A percentile compares a stretch with the other conserved stretches of the same genome.
These are phyloP conservation scores for Trochalopteron elliotii DNA, from an alignment of 2,113 vertebrate species.

Conservation along the genomic window DNA sequence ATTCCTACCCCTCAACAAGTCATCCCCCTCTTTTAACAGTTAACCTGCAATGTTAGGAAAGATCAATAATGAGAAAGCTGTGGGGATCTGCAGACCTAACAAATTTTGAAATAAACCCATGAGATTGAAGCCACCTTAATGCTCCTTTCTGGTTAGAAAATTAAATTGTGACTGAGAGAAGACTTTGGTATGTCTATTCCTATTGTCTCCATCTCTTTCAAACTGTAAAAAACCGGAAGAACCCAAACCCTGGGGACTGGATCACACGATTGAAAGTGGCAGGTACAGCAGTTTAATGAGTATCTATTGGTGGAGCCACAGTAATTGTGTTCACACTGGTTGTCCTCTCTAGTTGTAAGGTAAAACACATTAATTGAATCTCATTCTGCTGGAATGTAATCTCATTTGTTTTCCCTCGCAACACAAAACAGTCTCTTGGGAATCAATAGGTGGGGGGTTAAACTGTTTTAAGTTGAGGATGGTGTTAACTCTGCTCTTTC, in stretches of 20 bases:
- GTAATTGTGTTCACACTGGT: conserved; percentile 13
- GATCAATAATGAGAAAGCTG: neutral
- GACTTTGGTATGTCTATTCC: neutral
- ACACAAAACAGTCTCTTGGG: neutral
- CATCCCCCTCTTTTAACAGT: neutral
- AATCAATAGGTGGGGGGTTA: neutral
- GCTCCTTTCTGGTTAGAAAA: neutral
- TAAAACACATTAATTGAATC: neutral
- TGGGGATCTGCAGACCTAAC: neutral
- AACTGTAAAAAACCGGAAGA: neutral
- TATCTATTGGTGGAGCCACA: neutral
- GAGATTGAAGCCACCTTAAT: neutral
- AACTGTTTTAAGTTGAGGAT: neutral
- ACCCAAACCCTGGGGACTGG: neutral
- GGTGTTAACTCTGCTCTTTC: neutral
- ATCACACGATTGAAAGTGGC: conserved; percentile 4
- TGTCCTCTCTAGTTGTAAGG: neutral
- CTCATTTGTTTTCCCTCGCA: conserved; percentile 17
- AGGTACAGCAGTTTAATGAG: conserved; percentile 2
- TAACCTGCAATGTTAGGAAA: neutral
- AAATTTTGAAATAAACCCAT: neutral
- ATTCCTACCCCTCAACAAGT: neutral
- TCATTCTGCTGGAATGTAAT: neutral
- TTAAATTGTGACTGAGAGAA: neutral
- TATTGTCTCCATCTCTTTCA: neutral